These are phyloP conservation scores for Trissoscelio sp. DNA, from an alignment of 2,888 invertebrate genomes.

Conservation along the genomic window DNA sequence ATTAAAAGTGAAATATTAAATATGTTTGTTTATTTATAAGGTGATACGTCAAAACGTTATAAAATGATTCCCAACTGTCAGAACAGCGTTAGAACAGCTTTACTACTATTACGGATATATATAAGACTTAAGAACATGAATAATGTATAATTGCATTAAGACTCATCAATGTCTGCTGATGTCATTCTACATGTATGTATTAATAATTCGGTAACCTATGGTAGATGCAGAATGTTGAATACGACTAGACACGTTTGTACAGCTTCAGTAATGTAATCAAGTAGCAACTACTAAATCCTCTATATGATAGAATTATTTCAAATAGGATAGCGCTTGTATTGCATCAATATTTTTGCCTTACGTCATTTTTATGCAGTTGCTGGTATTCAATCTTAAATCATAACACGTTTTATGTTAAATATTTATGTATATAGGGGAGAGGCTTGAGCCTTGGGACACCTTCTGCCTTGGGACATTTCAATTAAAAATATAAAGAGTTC, in stretches of 20 bases:
- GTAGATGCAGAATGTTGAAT: constrained; percentile 18
- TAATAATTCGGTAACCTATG: constrained; percentile 26
- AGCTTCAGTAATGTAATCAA: constrained; percentile 18
- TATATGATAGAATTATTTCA: background rate
- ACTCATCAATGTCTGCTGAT: constrained; percentile 27
- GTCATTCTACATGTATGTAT: constrained; percentile 23
- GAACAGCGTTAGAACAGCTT: too few relatives aligned
- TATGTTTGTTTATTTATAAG: too few relatives aligned
- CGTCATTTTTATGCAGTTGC: too few relatives aligned
- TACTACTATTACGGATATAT: constrained; percentile 9
- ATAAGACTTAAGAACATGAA: constrained; percentile 28
- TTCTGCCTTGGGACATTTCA: too few relatives aligned
- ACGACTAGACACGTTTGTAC: constrained; percentile 11
- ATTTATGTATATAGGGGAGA: too few relatives aligned
- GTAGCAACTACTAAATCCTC: constrained; percentile 5
- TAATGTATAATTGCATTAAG: constrained; percentile 29
- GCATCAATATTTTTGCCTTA: background rate
- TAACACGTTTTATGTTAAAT: too few relatives aligned
- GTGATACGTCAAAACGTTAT: too few relatives aligned
- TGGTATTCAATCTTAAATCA: too few relatives aligned
- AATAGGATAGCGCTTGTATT: background rate
- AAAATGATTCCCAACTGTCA: too few relatives aligned
- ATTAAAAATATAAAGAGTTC: too few relatives aligned
- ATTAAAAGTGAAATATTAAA: too few relatives aligned
- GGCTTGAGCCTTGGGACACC: too few relatives aligned